phyloP scores from a whole-genome alignment of 2,113 vertebrate species.

The Erythrocercus mccallii region DNA sequence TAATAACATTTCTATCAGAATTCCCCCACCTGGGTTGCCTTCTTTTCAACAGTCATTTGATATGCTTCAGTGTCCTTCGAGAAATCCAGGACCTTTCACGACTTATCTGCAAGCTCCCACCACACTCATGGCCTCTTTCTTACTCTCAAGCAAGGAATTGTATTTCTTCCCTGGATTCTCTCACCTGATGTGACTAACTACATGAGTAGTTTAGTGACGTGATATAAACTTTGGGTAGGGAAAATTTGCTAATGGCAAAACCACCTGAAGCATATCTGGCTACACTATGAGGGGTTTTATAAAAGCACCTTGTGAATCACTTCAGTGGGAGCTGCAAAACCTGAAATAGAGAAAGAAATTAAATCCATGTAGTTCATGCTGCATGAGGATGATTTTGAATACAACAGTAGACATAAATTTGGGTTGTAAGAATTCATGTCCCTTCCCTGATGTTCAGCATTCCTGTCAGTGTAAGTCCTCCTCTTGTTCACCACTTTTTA shows the following conservation, averaged over 20 bases:
- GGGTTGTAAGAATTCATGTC: background rate
- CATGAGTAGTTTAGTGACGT: background rate
- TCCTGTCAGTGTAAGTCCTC: background rate
- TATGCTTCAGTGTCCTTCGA: background rate
- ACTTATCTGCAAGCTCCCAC: background rate
- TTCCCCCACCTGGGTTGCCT: background rate
- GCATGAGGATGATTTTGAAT: background rate
- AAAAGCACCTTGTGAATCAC: background rate
- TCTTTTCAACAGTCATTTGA: background rate
- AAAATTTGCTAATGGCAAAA: background rate
- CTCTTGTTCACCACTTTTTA: background rate
- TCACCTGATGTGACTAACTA: background rate
- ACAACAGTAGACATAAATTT: background rate
- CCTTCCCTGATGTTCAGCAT: background rate
- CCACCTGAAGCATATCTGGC: background rate
- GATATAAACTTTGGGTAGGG: background rate
- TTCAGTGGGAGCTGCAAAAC: background rate
- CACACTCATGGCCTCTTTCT: background rate
- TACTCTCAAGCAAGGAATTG: background rate
- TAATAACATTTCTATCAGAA: background rate
- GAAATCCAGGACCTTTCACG: background rate
- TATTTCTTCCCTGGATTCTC: background rate
- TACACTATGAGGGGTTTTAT: background rate
- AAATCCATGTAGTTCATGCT: background rate
- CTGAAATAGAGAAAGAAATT: background rate